These are phyloP conservation scores for Zaprionus nigranus DNA, from an alignment of 1,140 invertebrate species.

Conservation along the genomic window DNA sequence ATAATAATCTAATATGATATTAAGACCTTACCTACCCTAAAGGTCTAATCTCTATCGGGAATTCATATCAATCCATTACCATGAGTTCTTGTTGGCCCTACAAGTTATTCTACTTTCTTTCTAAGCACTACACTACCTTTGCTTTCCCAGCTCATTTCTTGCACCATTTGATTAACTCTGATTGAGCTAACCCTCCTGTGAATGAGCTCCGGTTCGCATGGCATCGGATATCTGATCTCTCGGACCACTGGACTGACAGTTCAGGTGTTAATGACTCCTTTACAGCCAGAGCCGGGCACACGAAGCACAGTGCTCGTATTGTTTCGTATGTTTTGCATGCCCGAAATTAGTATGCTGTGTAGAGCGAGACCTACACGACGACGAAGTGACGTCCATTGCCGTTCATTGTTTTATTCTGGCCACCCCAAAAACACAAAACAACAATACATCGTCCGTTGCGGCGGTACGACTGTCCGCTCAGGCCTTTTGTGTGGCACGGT, in stretches of 20 bases:
- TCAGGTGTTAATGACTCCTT: slow-evolving; percentile 79
- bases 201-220: not conserved
- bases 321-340: slow-evolving; percentile 56
- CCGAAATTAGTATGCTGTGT: slow-evolving; percentile 52
- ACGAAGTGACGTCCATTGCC: slow-evolving; percentile 39
- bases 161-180: slow-evolving; percentile 7
- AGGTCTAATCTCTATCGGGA: not conserved
- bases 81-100: not conserved
- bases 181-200: not conserved
- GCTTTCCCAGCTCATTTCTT: not conserved
- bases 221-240: slow-evolving; percentile 66
- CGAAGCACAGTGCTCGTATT: not conserved
- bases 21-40: not conserved
- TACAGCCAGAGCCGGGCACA: slow-evolving; percentile 17
- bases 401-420: slow-evolving; percentile 54
- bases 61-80: not conserved
- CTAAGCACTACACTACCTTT: not conserved
- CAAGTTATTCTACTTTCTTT: not conserved
- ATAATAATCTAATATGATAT: too few relatives aligned
- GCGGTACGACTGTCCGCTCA: slow-evolving; percentile 28
- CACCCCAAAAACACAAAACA: slow-evolving; percentile 60
- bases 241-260: slow-evolving; percentile 65
- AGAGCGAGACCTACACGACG: slow-evolving; percentile 9
- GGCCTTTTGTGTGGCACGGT: slow-evolving; percentile 71
- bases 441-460: not conserved